These are phyloP conservation scores for Ceratitis capitata DNA, from an alignment of 1,140 invertebrate species.

Conservation along the genomic window DNA sequence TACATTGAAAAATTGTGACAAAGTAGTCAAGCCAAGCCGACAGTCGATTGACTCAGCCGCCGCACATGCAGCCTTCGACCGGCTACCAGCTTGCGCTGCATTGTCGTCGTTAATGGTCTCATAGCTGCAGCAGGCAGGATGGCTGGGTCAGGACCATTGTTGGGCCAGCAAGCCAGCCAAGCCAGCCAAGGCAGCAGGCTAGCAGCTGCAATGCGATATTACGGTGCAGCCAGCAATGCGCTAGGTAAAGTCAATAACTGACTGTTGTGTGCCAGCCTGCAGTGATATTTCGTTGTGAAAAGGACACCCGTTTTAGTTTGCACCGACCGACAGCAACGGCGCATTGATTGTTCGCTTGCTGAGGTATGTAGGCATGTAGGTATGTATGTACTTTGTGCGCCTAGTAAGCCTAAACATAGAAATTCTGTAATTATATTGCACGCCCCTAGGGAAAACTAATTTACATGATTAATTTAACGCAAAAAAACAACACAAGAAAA, in stretches of 20 bases:
- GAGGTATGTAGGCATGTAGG: background rate
- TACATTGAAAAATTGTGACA: conserved; percentile 38
- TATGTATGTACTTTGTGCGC: background rate
- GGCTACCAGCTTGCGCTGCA: background rate
- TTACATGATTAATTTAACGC: conserved; percentile 31
- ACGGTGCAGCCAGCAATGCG: background rate
- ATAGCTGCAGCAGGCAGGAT: background rate
- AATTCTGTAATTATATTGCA: conserved; percentile 35
- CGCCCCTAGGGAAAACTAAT: conserved; percentile 35
- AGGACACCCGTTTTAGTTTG: background rate
- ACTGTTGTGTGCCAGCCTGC: background rate
- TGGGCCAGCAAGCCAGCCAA: too few species aligned
- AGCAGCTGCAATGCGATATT: conserved; percentile 22
- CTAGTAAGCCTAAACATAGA: conserved; percentile 17
- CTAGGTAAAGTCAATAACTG: background rate
- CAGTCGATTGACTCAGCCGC: background rate
- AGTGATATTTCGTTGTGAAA: background rate
- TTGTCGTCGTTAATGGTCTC: background rate
- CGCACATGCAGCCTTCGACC: too few species aligned
- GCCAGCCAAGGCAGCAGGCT: too few species aligned
- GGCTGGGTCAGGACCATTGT: conserved; percentile 13
- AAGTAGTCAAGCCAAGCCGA: conserved; percentile 10
- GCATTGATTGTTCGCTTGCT: background rate
- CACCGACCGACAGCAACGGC: background rate
- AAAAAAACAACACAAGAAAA: background rate